phyloP scores from a whole-genome alignment of 1,140 invertebrate genomes.

The Philopotamus ludificatus region DNA sequence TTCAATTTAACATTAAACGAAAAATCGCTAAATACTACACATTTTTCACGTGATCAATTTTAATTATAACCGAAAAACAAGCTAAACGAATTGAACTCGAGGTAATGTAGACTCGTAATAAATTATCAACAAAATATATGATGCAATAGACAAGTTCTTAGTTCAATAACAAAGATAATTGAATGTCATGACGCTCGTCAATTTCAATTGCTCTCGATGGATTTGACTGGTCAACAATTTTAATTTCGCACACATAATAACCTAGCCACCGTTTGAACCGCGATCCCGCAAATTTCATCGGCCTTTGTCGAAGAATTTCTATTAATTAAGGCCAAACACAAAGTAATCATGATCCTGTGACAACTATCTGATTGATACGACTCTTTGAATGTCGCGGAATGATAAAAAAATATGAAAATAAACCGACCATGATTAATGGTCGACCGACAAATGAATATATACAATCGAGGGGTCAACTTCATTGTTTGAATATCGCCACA shows the following conservation, averaged over 20 bases:
- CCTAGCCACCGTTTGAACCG: no score
- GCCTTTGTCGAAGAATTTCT: background rate
- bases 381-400: slow-evolving; percentile 18
- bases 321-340: slow-evolving; percentile 24
- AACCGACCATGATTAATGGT: slow-evolving; percentile 24
- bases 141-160: no score
- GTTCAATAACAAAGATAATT: no score
- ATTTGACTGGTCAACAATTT: background rate
- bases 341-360: slow-evolving; percentile 16
- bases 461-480: slow-evolving; percentile 8
- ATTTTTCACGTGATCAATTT: no score
- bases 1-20: no score
- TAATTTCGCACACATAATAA: no score
- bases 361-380: slow-evolving; percentile 26
- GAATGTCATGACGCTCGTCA: no score
- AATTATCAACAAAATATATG: no score
- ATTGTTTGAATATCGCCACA: background rate
- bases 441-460: background rate
- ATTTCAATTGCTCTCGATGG: background rate
- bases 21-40: no score
- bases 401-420: slow-evolving; percentile 6
- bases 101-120: no score
- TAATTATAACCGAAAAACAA: no score
- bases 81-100: no score
- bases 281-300: background rate